phyloP scores from a whole-genome alignment of 2,888 invertebrate genomes.

The Hyposoter dolosus region DNA sequence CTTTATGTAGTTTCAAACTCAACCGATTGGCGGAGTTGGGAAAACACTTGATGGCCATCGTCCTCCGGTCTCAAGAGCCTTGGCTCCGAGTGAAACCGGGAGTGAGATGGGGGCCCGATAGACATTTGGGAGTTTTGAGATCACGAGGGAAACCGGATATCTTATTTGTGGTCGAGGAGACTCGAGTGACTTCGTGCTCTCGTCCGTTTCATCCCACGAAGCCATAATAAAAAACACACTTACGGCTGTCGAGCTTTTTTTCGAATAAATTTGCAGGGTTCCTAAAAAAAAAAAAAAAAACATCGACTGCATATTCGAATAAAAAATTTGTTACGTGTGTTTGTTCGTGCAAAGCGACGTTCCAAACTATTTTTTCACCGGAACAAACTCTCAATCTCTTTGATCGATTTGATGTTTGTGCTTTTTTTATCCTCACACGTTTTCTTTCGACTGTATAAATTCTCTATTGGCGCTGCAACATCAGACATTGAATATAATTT shows the following conservation, averaged over 20 bases:
- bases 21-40: constrained; percentile 39
- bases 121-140: constrained; percentile 32
- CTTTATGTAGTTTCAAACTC: constrained; percentile 6
- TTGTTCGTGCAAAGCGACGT: constrained; percentile 13
- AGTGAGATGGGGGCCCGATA: background rate
- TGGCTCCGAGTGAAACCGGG: constrained; percentile 20
- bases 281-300: background rate
- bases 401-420: background rate
- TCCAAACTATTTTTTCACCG: constrained; percentile 22
- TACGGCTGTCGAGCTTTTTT: background rate
- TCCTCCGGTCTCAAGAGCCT: constrained; percentile 26
- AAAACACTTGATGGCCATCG: constrained; percentile 37
- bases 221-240: background rate
- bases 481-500: background rate
- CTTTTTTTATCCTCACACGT: constrained; percentile 24
- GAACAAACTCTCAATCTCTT: background rate
- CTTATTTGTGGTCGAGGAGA: constrained; percentile 34
- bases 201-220: background rate
- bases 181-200: constrained; percentile 10
- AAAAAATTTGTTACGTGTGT: background rate
- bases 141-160: constrained; percentile 48
- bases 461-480: constrained; percentile 4
- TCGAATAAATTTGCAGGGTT: background rate
- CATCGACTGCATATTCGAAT: background rate
- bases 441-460: constrained; percentile 17